Evolutionary conservation across 2,888 invertebrate genomes (phyloP), one percentile per base, ranked within the genome.

Genomic region (Sinhomidia bicolor): DNA sequence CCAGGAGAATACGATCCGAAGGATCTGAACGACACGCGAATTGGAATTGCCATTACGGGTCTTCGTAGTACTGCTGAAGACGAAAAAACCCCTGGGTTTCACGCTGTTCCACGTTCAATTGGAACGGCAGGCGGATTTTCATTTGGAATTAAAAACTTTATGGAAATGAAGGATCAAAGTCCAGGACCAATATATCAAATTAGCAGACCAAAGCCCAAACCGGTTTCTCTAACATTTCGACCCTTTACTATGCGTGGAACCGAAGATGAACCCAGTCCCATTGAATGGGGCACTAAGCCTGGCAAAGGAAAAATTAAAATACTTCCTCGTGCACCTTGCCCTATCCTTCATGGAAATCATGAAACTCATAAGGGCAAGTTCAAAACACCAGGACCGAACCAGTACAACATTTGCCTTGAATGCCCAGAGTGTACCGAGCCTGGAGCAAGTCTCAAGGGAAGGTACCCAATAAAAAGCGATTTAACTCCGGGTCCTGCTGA

Each of bases 141-240:
- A 0, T 76, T 91, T 47, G 89, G 90, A 12, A 84, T 89, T n/a
- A 78, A 76, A 17, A 89, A 90, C 17, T 89, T 87, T 41, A 76
- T 62, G 41, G 89, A 60, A 10, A 51, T 29, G 71, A 62, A 79
- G 36, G 65, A 78, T 10, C 83, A 89, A 23, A 84, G 89, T 14
- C 90, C 90, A 36, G 90, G 90, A 6, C 90, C 90, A 9, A 89
- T 90, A 57, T 90, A 90, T 41, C 36, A 84, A 76, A 41, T 78
- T 29, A 41, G n/a, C 12, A 29, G 68, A 44, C 23, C 32, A 6
- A 65, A 81, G 29, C 80, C 81, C 5, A 89, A 91, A 60, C 88
- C 89, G 9, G 54, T 91, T 32, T 89, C 91, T 0, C 44, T 91
- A 36, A 90, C 90, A 10, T 91, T 91, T 80, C 82, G 81, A 7